Percentiles rank a stretch among this genome's conserved stretches.
Conservation (phyloP, 23 tunicate species). For the Ascidia mentula region DNA sequence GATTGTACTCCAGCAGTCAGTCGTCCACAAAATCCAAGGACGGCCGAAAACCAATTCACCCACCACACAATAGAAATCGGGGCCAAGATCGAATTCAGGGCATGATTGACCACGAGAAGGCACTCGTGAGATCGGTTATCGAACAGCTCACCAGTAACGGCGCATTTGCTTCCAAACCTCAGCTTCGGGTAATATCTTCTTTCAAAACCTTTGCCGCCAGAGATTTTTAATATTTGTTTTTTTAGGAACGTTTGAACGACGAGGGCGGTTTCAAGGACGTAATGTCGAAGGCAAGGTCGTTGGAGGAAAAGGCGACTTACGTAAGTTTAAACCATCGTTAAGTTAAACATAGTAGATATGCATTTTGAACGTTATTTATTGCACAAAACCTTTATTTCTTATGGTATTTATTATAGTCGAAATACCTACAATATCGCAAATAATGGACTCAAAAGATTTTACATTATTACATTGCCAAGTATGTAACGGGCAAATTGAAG, state of each 20-base stretch:
- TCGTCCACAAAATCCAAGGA: conserved; percentile 14
- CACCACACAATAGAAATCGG: conserved; percentile 57
- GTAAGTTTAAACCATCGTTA: neutral
- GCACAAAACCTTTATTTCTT: no score
- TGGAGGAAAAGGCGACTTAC: conserved; percentile 16
- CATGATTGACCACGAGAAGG: conserved; percentile 64
- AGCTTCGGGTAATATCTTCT: conserved; percentile 11
- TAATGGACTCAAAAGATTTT: no score
- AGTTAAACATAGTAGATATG: no score
- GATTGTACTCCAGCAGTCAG: conserved; percentile 3
- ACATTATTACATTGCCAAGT: no score
- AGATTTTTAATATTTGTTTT: neutral
- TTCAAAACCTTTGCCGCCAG: neutral
- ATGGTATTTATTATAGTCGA: no score
- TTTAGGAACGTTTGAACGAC: neutral
- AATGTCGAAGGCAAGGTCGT: conserved; percentile 42
- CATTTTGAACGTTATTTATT: no score
- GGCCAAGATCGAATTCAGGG: conserved; percentile 59
- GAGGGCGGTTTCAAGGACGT: conserved; percentile 27
- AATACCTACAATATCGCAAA: no score
- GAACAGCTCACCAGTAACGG: conserved; percentile 29
- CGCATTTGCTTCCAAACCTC: conserved; percentile 3
- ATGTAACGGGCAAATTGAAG: no score
- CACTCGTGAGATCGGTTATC: conserved; percentile 47
- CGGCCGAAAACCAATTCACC: conserved; percentile 53